phyloP scores from a whole-genome alignment of 64 coral and sea anemone species.

The Porites australiensis region DNA sequence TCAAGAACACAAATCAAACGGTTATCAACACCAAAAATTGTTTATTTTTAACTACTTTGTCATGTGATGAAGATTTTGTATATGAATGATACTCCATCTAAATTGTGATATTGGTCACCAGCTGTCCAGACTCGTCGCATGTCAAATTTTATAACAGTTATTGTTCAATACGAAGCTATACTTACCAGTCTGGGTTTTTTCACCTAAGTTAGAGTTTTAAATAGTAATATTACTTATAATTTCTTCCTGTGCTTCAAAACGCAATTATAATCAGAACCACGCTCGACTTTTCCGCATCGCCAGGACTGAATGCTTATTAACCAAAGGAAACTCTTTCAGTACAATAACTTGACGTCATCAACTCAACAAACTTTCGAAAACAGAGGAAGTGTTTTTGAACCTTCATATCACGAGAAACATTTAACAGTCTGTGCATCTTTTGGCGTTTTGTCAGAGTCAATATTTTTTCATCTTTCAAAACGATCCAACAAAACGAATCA shows the following conservation, averaged over 20 bases:
- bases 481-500: no score
- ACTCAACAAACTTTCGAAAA: not conserved
- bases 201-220: no score
- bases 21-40: not conserved
- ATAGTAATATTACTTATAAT: no score
- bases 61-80: no score
- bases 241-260: not conserved
- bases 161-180: not conserved
- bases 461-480: no score
- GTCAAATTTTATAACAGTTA: not conserved
- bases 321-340: not conserved
- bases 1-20: no score
- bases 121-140: not conserved
- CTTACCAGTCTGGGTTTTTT: no score
- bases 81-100: not conserved
- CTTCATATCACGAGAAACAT: not conserved
- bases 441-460: not conserved
- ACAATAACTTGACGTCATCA: constrained; percentile 30
- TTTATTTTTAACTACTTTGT: not conserved
- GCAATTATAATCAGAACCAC: not conserved
- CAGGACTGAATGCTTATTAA: not conserved
- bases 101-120: not conserved
- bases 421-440: not conserved
- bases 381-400: not conserved
- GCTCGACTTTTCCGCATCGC: not conserved